phyloP scores from a whole-genome alignment of 2,113 vertebrate genomes.

The Manacus vitellinus region DNA sequence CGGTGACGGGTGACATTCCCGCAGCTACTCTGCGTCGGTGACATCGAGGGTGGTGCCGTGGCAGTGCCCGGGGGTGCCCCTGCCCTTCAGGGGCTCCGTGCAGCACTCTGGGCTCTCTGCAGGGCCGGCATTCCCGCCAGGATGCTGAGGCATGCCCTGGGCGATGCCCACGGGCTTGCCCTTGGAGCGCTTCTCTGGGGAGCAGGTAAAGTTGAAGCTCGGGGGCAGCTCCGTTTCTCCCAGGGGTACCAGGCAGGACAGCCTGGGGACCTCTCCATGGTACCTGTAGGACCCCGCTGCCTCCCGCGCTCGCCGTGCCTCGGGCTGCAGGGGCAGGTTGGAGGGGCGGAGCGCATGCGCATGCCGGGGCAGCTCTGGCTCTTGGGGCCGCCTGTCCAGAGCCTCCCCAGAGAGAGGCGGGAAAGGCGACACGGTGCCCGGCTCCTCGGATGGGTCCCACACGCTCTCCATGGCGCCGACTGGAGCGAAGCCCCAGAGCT shows the following conservation, averaged over 20 bases:
- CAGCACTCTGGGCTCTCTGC: background rate
- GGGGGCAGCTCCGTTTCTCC: conserved; percentile 46
- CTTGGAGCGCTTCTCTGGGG: conserved; percentile 56
- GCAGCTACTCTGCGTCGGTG: conserved; percentile 49
- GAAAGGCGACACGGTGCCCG: background rate
- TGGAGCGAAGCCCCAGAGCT: background rate
- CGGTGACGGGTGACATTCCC: background rate
- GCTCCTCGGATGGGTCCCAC: background rate
- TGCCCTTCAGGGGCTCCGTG: conserved; percentile 66
- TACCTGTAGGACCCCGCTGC: conserved; percentile 24
- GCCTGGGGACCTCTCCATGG: conserved; percentile 20
- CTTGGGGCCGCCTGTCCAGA: background rate
- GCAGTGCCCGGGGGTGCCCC: conserved; percentile 45
- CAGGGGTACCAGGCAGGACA: conserved; percentile 49
- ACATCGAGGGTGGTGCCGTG: conserved; percentile 5
- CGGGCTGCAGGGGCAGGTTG: conserved; percentile 70
- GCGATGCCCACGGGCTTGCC: conserved; percentile 70
- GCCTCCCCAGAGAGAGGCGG: background rate
- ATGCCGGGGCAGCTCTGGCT: conserved; percentile 30
- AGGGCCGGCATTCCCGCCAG: background rate
- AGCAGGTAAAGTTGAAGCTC: conserved; percentile 27
- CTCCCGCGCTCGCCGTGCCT: conserved; percentile 64
- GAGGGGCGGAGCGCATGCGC: conserved; percentile 69
- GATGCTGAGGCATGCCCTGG: conserved; percentile 72
- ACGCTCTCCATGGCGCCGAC: background rate